Base-by-base conservation (phyloP, 2,113 vertebrate genomes). In the Pholis gunnellus region DNA sequence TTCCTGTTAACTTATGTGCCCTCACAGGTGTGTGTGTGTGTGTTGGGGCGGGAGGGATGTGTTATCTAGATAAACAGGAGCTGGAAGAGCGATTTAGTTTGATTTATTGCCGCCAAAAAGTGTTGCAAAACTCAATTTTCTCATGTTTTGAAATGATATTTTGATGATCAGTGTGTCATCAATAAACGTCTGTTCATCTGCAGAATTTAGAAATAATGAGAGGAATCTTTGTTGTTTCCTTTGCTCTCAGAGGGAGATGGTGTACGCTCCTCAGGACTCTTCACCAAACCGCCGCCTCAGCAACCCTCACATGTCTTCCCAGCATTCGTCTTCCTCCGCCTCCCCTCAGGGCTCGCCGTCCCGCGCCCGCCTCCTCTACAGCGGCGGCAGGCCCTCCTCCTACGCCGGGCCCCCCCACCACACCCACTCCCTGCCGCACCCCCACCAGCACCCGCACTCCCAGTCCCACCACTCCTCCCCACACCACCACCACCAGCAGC, bases 201-300 rank as follows among this genome's bases (percentile, higher is more conserved):
- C 31, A 31, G 31, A 31, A 31, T 31, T 31, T 31, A 31, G 31
- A 31, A 31, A 4, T 31, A 31, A 31, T 31, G 31, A 31, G 31
- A 31, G 31, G 31, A 31, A 31, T 31, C 31, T 2, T 29, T 29
- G 15, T 50, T 63, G 14, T 68, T 63, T n/a, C n/a, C 17, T 52
- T 8, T 38, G 0, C 60, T 68, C 18, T 4, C 44, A 99, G 98
- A 95, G 98, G 77, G 98, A 99, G 88, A 98, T 99, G 97, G 98
- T 98, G 25, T 99, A 99, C 46, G 95, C 97, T 0, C 98, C 98
- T 36, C 95, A 98, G 86, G 98, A 99, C 80, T 99, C 98, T 0
- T 96, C 98, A 0, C 96, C 98, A 25, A 97, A 96, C 60, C 97
- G 97, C 14, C 97, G 98, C 20, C 95, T 99, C 75, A 97, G 97